Conservation (phyloP, 1,140 invertebrate genomes). For the Cotesia vestalis region DNA sequence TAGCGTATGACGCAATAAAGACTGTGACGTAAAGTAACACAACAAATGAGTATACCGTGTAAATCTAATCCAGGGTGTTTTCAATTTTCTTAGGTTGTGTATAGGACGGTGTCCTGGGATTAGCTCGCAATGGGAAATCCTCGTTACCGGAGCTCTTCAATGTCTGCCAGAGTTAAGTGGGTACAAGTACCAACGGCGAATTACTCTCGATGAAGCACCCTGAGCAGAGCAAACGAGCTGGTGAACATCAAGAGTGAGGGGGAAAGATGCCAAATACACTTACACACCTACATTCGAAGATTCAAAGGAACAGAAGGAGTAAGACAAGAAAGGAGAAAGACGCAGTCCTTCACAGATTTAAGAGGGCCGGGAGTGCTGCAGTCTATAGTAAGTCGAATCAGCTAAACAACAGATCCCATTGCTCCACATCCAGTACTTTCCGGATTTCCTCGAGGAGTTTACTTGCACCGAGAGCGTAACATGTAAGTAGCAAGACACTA, state of each 20-base stretch:
- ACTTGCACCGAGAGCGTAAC: background rate
- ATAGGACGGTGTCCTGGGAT: background rate
- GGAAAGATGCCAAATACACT: background rate
- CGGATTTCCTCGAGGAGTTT: constrained; percentile 5
- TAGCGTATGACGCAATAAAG: too few species aligned
- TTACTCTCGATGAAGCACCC: constrained; percentile 35
- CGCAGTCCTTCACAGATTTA: too few species aligned
- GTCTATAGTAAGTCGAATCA: background rate
- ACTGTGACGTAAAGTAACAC: too few species aligned
- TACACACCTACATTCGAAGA: background rate
- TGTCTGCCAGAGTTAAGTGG: constrained; percentile 34
- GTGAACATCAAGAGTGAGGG: background rate
- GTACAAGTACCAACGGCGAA: constrained; percentile 38
- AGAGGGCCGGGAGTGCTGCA: too few species aligned
- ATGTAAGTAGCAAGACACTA: background rate
- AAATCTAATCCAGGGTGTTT: too few species aligned
- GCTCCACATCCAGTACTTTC: background rate
- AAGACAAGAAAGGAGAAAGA: too few species aligned
- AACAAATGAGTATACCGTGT: too few species aligned
- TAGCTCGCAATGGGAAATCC: background rate
- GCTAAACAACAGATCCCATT: background rate
- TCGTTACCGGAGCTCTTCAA: constrained; percentile 6
- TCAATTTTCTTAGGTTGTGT: too few species aligned
- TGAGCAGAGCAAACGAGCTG: background rate
- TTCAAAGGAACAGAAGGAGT: too few species aligned